Base-by-base conservation (phyloP, 2,113 vertebrate genomes). In the Pituophis catenifer region DNA sequence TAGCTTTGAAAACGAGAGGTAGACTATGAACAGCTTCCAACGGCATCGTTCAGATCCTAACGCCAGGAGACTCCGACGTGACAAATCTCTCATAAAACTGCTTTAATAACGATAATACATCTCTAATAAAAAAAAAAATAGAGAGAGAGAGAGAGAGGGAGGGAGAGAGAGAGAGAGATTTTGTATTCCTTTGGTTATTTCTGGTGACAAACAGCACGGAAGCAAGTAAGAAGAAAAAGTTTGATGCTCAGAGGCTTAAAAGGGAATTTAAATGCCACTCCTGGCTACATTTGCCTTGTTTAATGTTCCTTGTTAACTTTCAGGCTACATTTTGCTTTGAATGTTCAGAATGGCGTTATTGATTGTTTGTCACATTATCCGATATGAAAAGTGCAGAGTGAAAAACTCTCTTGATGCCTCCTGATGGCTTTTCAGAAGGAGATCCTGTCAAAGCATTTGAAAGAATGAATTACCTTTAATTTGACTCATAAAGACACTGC, bases 391-490 rank as follows among this genome's bases (percentile, higher is more conserved):
- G 89, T 94, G 97, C 94, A 95, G 92, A 90, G 93, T 96, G 97
- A 98, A 97, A 62, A 97, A 95, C 95, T 55, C 94, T 96, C 96
- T 97, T 97, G 96, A 97, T 96, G 95, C 97, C 97, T 97, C 97
- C 97, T 98, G 97, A 97, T 97, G 97, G 97, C 96, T 96, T 94
- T 96, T 97, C 97, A 95, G 94, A 97, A 98, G 96, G 96, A 95
- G 95, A 93, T 97, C 97, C 97, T 23, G 95, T 96, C 97, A 97
- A 94, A 97, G 97, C 94, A 92, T 96, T 97, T 98, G 96, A 96
- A 97, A 97, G 95, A 0, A 19, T 96, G 97, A 97, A 98, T 98
- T 98, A 97, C 97, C 97, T 98, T 98, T 97, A 97, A 98, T 97
- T 98, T 96, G 96, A 95, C 96, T 96, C 94, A 95, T 96, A 93